Conservation (phyloP, 2,888 invertebrate species). For the Nemapogon koenigi region DNA sequence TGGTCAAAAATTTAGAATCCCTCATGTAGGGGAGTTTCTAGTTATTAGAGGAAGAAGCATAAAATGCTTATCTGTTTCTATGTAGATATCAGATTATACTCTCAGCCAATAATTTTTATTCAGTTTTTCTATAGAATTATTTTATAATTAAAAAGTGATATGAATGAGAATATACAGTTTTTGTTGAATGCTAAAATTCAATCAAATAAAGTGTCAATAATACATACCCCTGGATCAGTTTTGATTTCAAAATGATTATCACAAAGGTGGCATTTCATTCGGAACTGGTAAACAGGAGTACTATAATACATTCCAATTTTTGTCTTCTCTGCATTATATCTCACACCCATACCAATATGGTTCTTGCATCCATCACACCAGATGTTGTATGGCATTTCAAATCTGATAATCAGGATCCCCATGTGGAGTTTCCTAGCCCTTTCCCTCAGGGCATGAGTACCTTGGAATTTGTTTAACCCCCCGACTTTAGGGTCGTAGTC, state of each 20-base stretch:
- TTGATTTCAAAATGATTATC: constrained; percentile 97
- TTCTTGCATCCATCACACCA: constrained; percentile 99
- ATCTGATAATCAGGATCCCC: constrained; percentile 95
- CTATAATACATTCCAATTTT: constrained; percentile 98
- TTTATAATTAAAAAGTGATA: too few relatives aligned
- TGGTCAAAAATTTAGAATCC: too few relatives aligned
- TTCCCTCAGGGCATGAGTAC: constrained; percentile 95
- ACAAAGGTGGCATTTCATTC: constrained; percentile 99
- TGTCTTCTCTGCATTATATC: constrained; percentile 94
- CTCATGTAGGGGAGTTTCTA: too few relatives aligned
- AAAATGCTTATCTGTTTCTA: too few relatives aligned
- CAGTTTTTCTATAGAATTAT: too few relatives aligned
- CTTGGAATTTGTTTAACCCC: constrained; percentile 92
- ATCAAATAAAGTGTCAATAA: too few relatives aligned
- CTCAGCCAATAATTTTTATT: too few relatives aligned
- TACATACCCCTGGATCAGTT: constrained; percentile 94
- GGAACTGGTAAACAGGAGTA: constrained; percentile 96
- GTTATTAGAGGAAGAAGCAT: too few relatives aligned
- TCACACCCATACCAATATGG: constrained; percentile 99
- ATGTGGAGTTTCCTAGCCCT: constrained; percentile 93
- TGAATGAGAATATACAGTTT: too few relatives aligned
- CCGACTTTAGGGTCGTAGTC: constrained; percentile 97
- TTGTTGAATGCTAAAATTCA: too few relatives aligned
- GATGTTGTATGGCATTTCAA: constrained; percentile 99
- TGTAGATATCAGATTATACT: too few relatives aligned